These are phyloP conservation scores for Conopomorpha cramerella DNA, from an alignment of 1,140 invertebrate species.

Conservation along the genomic window DNA sequence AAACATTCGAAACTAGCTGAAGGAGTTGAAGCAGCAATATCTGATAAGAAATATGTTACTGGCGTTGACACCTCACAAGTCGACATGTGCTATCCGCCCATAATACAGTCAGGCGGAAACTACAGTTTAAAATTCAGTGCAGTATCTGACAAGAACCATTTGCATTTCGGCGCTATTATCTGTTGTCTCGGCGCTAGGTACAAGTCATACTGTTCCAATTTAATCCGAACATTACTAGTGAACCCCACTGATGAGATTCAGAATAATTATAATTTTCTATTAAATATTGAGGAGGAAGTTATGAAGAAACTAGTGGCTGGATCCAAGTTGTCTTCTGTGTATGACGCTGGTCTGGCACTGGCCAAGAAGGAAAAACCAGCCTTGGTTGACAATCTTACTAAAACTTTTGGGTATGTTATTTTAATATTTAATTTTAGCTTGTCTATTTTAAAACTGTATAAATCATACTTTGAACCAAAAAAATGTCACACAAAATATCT, in stretches of 20 bases:
- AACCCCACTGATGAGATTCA: slow-evolving; percentile 85
- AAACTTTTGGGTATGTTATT: slow-evolving; percentile 79
- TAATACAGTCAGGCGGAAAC: slow-evolving; percentile 97
- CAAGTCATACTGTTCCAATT: slow-evolving; percentile 98
- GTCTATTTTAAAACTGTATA: no score
- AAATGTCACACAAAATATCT: no score
- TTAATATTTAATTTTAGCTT: slow-evolving; percentile 6
- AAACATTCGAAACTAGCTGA: slow-evolving; percentile 94
- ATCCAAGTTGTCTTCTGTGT: slow-evolving; percentile 86
- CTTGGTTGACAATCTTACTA: slow-evolving; percentile 90
- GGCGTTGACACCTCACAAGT: slow-evolving; percentile 86
- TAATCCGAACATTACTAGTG: slow-evolving; percentile 95
- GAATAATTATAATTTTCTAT: slow-evolving; percentile 92
- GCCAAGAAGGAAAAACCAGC: slow-evolving; percentile 88
- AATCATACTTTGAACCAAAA: no score
- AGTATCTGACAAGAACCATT: slow-evolving; percentile 88
- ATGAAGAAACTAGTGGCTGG: slow-evolving; percentile 84
- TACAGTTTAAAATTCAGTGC: slow-evolving; percentile 97
- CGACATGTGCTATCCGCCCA: slow-evolving; percentile 97
- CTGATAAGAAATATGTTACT: slow-evolving; percentile 92
- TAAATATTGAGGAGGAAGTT: slow-evolving; percentile 91
- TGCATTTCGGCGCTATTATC: slow-evolving; percentile 96
- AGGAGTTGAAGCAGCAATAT: slow-evolving; percentile 88
- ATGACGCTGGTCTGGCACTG: slow-evolving; percentile 79
- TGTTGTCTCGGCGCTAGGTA: slow-evolving; percentile 94